Conservation (phyloP, 2,888 invertebrate genomes). For the Trichogramma evanescens region DNA sequence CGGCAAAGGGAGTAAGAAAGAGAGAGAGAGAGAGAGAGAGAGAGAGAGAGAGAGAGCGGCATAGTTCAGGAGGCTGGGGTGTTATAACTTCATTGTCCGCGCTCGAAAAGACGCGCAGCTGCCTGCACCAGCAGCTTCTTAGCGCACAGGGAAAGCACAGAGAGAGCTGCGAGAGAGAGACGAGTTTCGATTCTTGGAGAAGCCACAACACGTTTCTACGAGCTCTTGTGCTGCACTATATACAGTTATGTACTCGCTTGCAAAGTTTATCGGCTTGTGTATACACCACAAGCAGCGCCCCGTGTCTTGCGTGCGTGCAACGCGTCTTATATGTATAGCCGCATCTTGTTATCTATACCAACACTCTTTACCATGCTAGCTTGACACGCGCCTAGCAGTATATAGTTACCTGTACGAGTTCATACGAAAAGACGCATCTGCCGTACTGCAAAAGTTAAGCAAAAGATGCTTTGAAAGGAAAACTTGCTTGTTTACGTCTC, state of each 20-base stretch:
- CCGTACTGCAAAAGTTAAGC: not conserved
- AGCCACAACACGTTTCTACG: slow-evolving; percentile 27
- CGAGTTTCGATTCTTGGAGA: slow-evolving; percentile 13
- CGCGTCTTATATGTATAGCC: not conserved
- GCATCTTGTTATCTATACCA: too few relatives aligned
- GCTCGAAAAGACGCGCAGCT: slow-evolving; percentile 5
- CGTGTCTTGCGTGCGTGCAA: not conserved
- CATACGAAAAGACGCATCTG: not conserved
- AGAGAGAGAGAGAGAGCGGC: not conserved
- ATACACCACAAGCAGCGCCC: slow-evolving; percentile 10
- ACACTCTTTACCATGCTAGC: too few relatives aligned
- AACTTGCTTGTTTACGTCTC: too few relatives aligned
- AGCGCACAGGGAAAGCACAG: too few relatives aligned
- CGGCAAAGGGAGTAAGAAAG: not conserved
- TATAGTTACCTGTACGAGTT: too few relatives aligned
- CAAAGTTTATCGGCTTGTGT: slow-evolving; percentile 33
- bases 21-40: not conserved
- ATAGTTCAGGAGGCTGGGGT: too few relatives aligned
- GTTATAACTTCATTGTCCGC: slow-evolving; percentile 12
- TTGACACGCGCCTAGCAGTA: too few relatives aligned
- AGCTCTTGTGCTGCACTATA: too few relatives aligned
- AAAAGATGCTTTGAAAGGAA: too few relatives aligned
- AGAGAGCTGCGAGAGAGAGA: not conserved
- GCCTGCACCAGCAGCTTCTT: not conserved
- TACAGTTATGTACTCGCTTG: slow-evolving; percentile 21